Evolutionary conservation across 2,888 invertebrate genomes (phyloP), one percentile per base, ranked within the genome.

Genomic region (Chouioia cunea): DNA sequence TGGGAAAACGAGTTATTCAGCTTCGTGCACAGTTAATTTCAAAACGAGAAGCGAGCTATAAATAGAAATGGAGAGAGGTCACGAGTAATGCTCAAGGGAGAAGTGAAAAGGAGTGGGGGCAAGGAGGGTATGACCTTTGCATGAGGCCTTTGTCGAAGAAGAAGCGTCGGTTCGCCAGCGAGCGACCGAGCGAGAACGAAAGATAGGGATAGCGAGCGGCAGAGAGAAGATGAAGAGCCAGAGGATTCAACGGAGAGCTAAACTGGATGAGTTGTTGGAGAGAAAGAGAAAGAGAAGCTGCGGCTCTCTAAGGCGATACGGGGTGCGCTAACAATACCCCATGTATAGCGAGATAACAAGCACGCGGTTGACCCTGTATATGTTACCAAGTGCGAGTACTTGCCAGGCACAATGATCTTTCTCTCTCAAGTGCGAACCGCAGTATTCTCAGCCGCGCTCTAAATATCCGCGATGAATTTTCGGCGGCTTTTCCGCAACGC

Each of bases 301-400:
- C 58, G 52, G 63, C 78, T 80, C 77, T 79, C 74, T 73, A 79
- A 78, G 79, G 79, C 79, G 77, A 27, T 27, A 73, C 74, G 75
- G 65, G 68, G 44, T 76, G 76, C 78, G 77, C 78, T 78, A 80
- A 82, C 80, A 81, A 80, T 82, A 79, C 27, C 27, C 6, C 27
- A 6, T 27, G 6, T 3, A 27, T 81, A 78, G 78, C 79, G 79
- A 82, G 80, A 83, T 82, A 83, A 82, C 80, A 78, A 82, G 80
- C 76, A 74, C 75, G 60, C 48, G 70, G 63, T 59, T 47, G 64
- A 58, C 57, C 68, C 27, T 27, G 27, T 27, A 64, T 58, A 48
- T 63, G 27, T n/a, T n/a, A n/a, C n/a, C 47, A 53, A 47, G 54
- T 52, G 58, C 22, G n/a, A 1, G 50, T 43, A 43, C 23, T 23